Base-by-base conservation (phyloP, 2,797 vertebrate genomes). In the Vultur gryphus region DNA sequence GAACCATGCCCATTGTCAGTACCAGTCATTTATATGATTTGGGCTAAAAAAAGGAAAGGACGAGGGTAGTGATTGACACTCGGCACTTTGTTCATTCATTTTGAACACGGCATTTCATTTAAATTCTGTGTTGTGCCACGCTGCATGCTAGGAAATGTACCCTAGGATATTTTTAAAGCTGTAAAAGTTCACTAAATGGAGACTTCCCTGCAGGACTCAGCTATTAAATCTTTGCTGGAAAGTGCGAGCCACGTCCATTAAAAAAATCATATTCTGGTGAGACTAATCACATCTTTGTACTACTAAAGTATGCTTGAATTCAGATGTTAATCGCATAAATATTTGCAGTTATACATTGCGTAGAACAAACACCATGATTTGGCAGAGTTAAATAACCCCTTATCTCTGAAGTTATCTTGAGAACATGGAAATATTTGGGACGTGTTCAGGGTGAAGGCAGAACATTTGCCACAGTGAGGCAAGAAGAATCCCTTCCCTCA, bases 171-270 rank as follows among this genome's bases (percentile, higher is more conserved):
- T 95, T 96, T 89, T 93, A 89, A 84, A 95, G 71, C 93, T 78
- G 54, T 91, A 78, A 94, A 95, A 96, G 86, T 97, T 97, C 93
- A 92, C 90, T 87, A 97, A 97, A 96, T 97, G 61, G 84, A 97
- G 82, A 97, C 91, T 94, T 94, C 95, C 90, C 90, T 90, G 94
- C 95, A 97, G 94, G 96, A 96, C 65, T 97, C 94, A 91, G 96
- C 92, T 97, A 96, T 96, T 97, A 97, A 93, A 94, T 90, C 87
- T 96, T 92, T 57, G 35, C 79, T 91, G 84, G 58, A 76, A 96
- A 95, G 89, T 88, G 37, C 62, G 85, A 95, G 65, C 85, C 52
- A 93, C 13, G 18, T 93, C 94, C 87, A 95, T 97, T 97, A 93
- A 92, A 96, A 96, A 94, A 93, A 43, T 96, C 49, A 78, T 89